These are phyloP conservation scores for Eira barbara DNA, from an alignment of 2,113 vertebrate species.

Conservation along the genomic window DNA sequence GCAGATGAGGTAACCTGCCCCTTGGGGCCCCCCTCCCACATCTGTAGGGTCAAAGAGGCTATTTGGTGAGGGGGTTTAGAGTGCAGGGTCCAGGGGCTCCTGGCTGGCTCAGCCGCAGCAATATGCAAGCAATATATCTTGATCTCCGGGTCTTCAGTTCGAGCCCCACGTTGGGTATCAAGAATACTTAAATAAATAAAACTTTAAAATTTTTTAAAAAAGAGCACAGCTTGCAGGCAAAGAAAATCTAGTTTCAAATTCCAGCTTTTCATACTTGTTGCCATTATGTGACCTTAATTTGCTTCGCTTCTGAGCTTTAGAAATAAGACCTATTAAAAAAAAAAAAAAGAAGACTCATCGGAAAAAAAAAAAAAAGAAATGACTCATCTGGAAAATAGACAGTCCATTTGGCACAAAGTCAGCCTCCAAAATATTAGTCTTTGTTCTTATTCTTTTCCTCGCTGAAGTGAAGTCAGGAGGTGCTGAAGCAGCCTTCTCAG, in stretches of 20 bases:
- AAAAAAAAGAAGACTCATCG: neutral
- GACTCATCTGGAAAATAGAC: neutral
- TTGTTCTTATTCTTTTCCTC: neutral
- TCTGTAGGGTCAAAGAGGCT: neutral
- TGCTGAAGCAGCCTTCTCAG: neutral
- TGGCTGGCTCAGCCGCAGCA: neutral
- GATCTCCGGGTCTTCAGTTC: neutral
- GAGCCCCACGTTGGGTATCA: neutral
- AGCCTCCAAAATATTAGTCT: neutral
- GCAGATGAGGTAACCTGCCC: slow-evolving; percentile 85
- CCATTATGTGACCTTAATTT: neutral
- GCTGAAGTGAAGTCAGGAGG: neutral
- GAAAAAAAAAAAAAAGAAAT: neutral
- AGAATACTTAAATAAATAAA: neutral
- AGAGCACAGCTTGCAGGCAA: neutral
- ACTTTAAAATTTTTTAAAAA: neutral
- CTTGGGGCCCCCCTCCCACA: neutral
- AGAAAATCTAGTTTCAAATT: neutral
- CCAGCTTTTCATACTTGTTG: neutral
- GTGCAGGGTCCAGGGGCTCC: neutral
- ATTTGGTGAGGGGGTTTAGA: neutral
- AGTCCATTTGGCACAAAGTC: neutral
- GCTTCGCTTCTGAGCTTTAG: neutral
- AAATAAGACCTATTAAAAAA: neutral
- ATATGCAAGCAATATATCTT: neutral